Base-by-base conservation (phyloP, 2,797 vertebrate genomes). In the Chelon auratus region DNA sequence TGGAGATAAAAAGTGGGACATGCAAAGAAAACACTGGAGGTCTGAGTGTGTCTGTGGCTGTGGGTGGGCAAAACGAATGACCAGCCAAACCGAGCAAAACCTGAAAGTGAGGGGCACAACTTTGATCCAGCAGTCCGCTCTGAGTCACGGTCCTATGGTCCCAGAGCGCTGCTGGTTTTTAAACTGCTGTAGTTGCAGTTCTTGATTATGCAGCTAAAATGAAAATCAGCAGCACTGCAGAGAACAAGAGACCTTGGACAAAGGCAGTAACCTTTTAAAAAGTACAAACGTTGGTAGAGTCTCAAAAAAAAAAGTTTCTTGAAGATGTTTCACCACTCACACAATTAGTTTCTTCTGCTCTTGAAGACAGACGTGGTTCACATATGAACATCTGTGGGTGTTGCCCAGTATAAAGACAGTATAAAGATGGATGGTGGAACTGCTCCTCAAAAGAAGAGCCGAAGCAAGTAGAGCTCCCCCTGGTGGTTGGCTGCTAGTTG, bases 1-100 rank as follows among this genome's bases (percentile, higher is more conserved):
- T 22, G 56, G 56, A 80, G 63, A 84, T 81, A 70, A 63, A 78
- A 65, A 76, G 5, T 39, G 48, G 58, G 45, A 45, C 67, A 60
- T 3, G 42, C 39, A 40, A n/a, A 64, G 61, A 72, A 64, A 69
- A 53, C 48, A 47, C 36, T 50, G 26, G 55, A 69, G 26, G 59
- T 60, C 17, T 69, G 58, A n/a, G 12, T 37, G 18, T 33, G n/a
- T 10, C 51, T 22, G 55, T 7, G 9, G 17, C 45, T 69, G 56
- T 43, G 3, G 62, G 48, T 51, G 62, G 69, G 57, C 24, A 36
- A 52, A 72, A 69, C 62, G 40, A 56, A 30, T 66, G 30, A 18
- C 1, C 26, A 30, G 62, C 72, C 67, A 54, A 70, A 33, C 30
- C 42, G 67, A 66, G 45, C 37, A 77, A 36, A 7, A 33, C 30